A percentile compares a stretch with the other conserved stretches of the same genome.
Evolutionary conservation across 2,888 invertebrate species (phyloP).

Genomic region (Trichogramma evanescens): DNA sequence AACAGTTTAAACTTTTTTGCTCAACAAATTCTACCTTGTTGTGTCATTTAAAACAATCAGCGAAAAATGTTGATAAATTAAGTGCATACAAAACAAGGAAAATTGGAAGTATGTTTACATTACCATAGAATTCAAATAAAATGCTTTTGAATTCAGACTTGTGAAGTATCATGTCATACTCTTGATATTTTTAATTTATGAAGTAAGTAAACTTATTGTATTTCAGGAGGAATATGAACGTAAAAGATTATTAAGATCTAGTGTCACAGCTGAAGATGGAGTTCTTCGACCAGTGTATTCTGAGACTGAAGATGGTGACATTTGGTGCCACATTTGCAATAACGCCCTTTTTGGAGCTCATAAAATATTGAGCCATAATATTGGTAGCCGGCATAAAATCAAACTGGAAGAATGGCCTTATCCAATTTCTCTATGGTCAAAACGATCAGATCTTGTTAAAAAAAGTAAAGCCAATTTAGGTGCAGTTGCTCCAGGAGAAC

Average conservation of each 20-base stretch:
- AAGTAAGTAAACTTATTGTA: slow-evolving; percentile 20
- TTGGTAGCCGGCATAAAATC: slow-evolving; percentile 44
- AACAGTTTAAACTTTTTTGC: no score
- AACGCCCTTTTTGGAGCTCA: slow-evolving; percentile 44
- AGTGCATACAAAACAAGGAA: no score
- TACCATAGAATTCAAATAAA: no score
- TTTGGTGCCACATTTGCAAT: slow-evolving; percentile 47
- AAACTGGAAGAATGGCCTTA: slow-evolving; percentile 45
- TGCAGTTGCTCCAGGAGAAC: slow-evolving; percentile 57
- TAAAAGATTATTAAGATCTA: slow-evolving; percentile 44
- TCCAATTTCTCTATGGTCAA: slow-evolving; percentile 43
- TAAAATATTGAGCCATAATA: slow-evolving; percentile 43
- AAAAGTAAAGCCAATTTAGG: slow-evolving; percentile 26
- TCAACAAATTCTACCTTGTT: no score
- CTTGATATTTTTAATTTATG: no score
- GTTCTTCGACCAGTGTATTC: slow-evolving; percentile 44
- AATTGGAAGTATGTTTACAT: no score
- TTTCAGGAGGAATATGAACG: slow-evolving; percentile 44
- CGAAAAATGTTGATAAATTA: no score
- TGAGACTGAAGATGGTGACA: slow-evolving; percentile 43
- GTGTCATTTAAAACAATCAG: no score
- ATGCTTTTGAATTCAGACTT: background rate
- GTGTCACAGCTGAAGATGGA: slow-evolving; percentile 45
- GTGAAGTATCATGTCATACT: no score
- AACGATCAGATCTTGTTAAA: slow-evolving; percentile 36